Evolutionary conservation across 2,113 vertebrate species (phyloP).

Genomic region (Tyto alba): DNA sequence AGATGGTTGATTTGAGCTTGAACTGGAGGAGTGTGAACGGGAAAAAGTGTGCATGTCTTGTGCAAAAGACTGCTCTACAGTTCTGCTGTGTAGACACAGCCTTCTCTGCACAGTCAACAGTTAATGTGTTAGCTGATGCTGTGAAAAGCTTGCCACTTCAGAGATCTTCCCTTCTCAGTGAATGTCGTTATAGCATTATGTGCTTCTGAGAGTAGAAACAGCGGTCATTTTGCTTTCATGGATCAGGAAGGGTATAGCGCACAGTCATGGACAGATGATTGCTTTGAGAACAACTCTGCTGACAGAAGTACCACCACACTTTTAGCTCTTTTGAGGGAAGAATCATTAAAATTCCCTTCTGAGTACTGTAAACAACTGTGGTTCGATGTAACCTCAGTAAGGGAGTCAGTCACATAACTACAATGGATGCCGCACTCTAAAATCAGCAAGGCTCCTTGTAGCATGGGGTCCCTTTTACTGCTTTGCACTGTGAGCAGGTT

Average conservation of each 20-base stretch:
- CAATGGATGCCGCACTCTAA: fast-evolving
- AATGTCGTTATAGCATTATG: background rate
- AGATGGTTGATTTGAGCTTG: background rate
- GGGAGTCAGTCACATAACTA: background rate
- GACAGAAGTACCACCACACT: background rate
- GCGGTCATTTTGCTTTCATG: background rate
- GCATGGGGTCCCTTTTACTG: fast-evolving
- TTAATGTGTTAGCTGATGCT: background rate
- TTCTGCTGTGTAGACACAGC: background rate
- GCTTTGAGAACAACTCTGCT: background rate
- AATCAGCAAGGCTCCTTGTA: background rate
- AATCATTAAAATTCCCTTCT: background rate
- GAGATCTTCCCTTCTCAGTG: background rate
- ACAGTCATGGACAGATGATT: background rate
- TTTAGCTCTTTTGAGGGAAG: background rate
- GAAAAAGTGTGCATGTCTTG: background rate
- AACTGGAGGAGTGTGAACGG: background rate
- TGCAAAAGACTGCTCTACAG: background rate
- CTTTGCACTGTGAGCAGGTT: background rate
- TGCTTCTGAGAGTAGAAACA: background rate
- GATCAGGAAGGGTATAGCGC: background rate
- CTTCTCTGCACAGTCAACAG: background rate
- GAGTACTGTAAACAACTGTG: background rate
- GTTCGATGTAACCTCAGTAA: fast-evolving
- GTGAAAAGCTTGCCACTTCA: background rate